phyloP scores from a whole-genome alignment of 2,797 vertebrate genomes.

The Danio tinwini region DNA sequence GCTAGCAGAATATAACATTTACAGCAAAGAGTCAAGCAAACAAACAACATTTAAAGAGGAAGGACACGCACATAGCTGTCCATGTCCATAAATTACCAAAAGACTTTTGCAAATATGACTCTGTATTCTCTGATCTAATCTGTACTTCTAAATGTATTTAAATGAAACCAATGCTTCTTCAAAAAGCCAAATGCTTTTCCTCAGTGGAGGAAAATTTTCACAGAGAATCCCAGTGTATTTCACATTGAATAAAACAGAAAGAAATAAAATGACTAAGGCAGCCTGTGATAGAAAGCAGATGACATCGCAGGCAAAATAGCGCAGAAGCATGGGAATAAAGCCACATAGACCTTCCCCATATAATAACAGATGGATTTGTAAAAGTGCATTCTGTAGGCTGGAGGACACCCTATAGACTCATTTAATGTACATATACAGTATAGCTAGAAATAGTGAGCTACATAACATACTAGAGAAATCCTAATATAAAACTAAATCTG shows the following conservation, averaged over 20 bases:
- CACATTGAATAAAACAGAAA: neutral
- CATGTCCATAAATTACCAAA: neutral
- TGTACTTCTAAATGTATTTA: neutral
- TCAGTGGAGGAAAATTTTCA: neutral
- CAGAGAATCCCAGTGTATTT: neutral
- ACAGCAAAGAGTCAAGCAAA: neutral
- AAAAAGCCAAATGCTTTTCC: neutral
- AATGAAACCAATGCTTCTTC: neutral
- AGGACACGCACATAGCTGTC: neutral
- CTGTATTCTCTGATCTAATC: neutral
- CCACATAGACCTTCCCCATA: neutral
- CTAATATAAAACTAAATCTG: neutral
- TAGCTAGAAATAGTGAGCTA: neutral
- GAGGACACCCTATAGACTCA: neutral
- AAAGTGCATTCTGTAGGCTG: neutral
- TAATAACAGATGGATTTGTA: neutral
- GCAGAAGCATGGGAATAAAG: neutral
- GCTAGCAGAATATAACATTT: neutral
- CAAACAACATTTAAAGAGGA: conserved; percentile 1
- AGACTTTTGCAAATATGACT: neutral
- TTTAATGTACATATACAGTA: neutral
- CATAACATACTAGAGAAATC: neutral
- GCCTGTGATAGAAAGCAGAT: neutral
- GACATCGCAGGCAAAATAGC: neutral
- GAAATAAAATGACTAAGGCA: neutral